These are phyloP conservation scores for Erebia aethiops DNA, from an alignment of 2,888 invertebrate species.

Conservation along the genomic window DNA sequence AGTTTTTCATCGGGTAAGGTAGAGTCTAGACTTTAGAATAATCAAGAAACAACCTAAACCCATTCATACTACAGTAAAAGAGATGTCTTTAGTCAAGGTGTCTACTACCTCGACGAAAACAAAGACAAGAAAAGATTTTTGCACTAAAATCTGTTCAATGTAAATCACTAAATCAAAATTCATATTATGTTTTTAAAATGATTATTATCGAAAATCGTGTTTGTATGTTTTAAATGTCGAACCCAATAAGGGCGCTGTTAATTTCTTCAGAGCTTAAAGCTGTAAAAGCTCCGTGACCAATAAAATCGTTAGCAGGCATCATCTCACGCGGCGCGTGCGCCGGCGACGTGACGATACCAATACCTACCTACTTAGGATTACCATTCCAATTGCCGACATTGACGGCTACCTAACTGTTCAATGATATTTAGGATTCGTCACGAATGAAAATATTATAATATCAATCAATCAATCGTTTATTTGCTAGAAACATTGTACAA, in stretches of 20 bases:
- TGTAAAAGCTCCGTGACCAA: conserved; percentile 24
- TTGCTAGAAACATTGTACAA: too few species aligned
- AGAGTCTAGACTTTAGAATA: too few species aligned
- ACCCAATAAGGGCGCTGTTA: conserved; percentile 4
- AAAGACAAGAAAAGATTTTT: too few species aligned
- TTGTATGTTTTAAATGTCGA: background rate
- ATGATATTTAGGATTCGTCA: background rate
- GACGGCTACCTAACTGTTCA: background rate
- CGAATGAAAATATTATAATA: background rate
- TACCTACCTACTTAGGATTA: conserved; percentile 1
- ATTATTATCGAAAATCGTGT: background rate
- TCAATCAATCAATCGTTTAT: too few species aligned
- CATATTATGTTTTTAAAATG: too few species aligned
- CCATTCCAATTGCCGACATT: conserved; percentile 5
- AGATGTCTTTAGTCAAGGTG: too few species aligned
- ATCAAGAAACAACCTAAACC: too few species aligned
- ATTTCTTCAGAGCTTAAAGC: conserved; percentile 1
- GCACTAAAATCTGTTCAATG: too few species aligned
- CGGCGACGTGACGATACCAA: conserved; percentile 22
- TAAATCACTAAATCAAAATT: too few species aligned
- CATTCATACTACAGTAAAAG: too few species aligned
- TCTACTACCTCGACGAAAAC: too few species aligned
- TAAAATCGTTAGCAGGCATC: conserved; percentile 14
- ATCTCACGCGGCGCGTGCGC: conserved; percentile 34
- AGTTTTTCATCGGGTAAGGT: too few species aligned